phyloP scores from a whole-genome alignment of 1,140 invertebrate genomes.

The Stratiolaelaps scimitus region DNA sequence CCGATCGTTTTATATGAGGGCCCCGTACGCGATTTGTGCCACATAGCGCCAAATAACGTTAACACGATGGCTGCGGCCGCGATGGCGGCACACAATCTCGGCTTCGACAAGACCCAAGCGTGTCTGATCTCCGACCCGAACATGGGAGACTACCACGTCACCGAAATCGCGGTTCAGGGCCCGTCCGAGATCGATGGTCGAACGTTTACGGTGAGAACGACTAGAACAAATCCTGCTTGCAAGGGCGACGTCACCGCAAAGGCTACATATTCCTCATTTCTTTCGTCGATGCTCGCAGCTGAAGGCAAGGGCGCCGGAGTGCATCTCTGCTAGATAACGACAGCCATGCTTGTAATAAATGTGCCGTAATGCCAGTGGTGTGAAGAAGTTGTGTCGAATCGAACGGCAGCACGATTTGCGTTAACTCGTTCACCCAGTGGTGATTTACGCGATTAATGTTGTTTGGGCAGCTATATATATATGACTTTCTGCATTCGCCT shows the following conservation, averaged over 20 bases:
- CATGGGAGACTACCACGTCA: slow-evolving; percentile 48
- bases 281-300: slow-evolving; percentile 38
- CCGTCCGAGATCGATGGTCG: slow-evolving; percentile 41
- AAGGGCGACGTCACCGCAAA: slow-evolving; percentile 48
- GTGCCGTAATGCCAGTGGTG: too few species aligned
- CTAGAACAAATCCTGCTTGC: slow-evolving; percentile 48
- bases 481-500: too few species aligned
- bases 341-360: too few species aligned
- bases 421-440: too few species aligned
- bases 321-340: slow-evolving; percentile 41
- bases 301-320: slow-evolving; percentile 41
- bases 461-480: too few species aligned
- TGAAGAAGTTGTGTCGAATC: too few species aligned
- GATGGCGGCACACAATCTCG: slow-evolving; percentile 49
- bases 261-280: slow-evolving; percentile 49
- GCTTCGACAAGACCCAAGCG: slow-evolving; percentile 49
- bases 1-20: slow-evolving; percentile 47
- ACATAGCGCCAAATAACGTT: slow-evolving; percentile 52
- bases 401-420: too few species aligned
- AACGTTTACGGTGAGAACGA: slow-evolving; percentile 46
- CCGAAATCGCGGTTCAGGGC: slow-evolving; percentile 49
- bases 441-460: too few species aligned
- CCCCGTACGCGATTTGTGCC: slow-evolving; percentile 47
- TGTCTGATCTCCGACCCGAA: slow-evolving; percentile 47
- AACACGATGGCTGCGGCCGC: slow-evolving; percentile 52